Conservation (phyloP, 2,888 invertebrate genomes). For the Leucoptera coffeella region DNA sequence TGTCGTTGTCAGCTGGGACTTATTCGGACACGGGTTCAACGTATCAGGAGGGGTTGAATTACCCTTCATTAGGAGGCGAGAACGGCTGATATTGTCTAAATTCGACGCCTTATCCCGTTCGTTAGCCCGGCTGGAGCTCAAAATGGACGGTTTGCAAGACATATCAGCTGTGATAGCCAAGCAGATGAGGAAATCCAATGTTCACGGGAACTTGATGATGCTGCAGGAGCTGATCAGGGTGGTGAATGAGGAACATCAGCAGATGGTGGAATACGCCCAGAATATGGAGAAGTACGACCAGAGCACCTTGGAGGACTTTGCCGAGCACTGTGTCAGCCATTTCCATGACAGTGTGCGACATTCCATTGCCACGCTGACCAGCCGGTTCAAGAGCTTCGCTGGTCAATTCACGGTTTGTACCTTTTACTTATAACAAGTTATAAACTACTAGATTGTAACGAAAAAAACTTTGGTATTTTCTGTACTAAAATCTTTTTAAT, state of each 20-base stretch:
- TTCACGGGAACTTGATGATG: no score
- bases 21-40: conserved; percentile 52
- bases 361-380: no score
- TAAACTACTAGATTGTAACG: no score
- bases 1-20: conserved; percentile 58
- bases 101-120: conserved; percentile 20
- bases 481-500: no score
- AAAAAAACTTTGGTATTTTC: no score
- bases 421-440: no score
- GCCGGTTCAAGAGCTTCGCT: no score
- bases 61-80: conserved; percentile 56
- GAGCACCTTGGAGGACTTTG: conserved; percentile 65
- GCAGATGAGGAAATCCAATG: conserved; percentile 31
- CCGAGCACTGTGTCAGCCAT: conserved; percentile 63
- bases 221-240: conserved; percentile 58
- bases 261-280: conserved; percentile 55
- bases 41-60: conserved; percentile 47
- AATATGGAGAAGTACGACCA: conserved; percentile 50
- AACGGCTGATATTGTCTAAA: conserved; percentile 53
- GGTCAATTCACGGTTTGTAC: no score
- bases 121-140: conserved; percentile 22
- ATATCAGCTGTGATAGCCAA: no score
- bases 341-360: conserved; percentile 57
- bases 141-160: conserved; percentile 22
- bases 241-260: conserved; percentile 51